Base-by-base conservation (phyloP, 1,140 invertebrate genomes). In the Propsilocerus akamusi region DNA sequence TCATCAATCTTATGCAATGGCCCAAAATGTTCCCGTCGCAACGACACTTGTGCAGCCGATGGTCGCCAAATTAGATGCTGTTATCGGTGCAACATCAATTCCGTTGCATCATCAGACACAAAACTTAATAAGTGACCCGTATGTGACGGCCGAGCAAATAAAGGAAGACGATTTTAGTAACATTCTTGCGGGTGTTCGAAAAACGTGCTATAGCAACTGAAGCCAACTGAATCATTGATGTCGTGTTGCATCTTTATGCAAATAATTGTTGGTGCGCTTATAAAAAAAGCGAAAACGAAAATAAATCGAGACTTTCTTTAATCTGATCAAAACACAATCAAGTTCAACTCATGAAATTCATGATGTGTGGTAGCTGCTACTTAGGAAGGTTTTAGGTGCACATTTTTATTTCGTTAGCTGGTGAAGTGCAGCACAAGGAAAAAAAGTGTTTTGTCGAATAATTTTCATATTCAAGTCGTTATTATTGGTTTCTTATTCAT, bases 111-210 rank as follows among this genome's bases (percentile, higher is more conserved):
- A 46, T 30, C 50, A 53, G 3, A 46, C 48, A 1, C 34, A 41
- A 10, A 41, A 41, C 17, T 17, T 41, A 8, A 41, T 56, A 1
- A 55, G 59, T 2, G 63, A 64, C 17, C 56, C 52, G 5, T 61
- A 66, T 0, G 58, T 58, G 4, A 58, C 67, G 10, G 64, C 70
- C 3, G 76, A 75, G 23, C 62, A 72, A 22, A 66, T 73, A 20
- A 79, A 82, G 54, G 83, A 86, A 48, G 83, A 86, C 52, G 83
- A 88, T 59, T 87, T 87, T 66, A 86, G 83, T 67, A 83, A 85
- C 53, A 87, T 88, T 56, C 65, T 88, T 32, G 85, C 85, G 3
- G 83, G 84, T 53, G 84, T 87, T 30, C 72, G 85, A 51, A 86
- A 88, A 62, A 87, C 85, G 23, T 87, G 84, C 63, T 88, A 86